Base-by-base conservation (phyloP, 2,797 vertebrate species). In the Siniperca undulata region DNA sequence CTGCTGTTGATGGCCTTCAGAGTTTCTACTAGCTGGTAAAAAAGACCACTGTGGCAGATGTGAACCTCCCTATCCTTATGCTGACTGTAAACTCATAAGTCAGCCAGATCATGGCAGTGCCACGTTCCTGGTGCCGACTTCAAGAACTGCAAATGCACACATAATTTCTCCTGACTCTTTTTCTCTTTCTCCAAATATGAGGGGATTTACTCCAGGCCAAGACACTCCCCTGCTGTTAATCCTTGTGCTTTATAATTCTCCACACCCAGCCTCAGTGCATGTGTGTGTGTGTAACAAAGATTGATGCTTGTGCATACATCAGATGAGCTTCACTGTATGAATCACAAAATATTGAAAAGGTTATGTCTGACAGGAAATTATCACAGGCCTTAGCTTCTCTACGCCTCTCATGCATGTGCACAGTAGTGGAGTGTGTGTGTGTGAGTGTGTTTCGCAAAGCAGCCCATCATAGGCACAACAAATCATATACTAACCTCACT, bases 141-240 rank as follows among this genome's bases (percentile, higher is more conserved):
- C 30, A 55, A 83, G 69, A 78, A 74, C 40, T 70, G 67, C 77
- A 89, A 90, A 88, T 78, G 56, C 59, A 72, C 77, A 58, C 60
- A 82, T 86, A 86, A 94, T 92, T 91, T 92, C 88, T 83, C 86
- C 42, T 4, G 79, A 86, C 83, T 77, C 84, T 85, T 89, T 81
- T 84, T 78, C 74, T 88, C 78, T 81, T 87, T 84, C 78, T 88
- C 65, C 58, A 53, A 89, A 94, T 89, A 82, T 80, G 83, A 88
- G 30, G 60, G 81, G 89, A 91, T 93, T 94, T 88, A 87, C 62
- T 82, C 65, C 46, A 74, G 88, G 76, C 79, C 78, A 76, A 74
- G 79, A 86, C 83, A 65, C 79, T 82, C 86, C 82, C 87, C 78
- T 77, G 61, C 86, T 88, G 87, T 85, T 91, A 91, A 92, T 91